A percentile compares a stretch with the other conserved stretches of the same genome.
These are phyloP conservation scores for Malurus splendens DNA, from an alignment of 2,797 vertebrate genomes.

Conservation along the genomic window DNA sequence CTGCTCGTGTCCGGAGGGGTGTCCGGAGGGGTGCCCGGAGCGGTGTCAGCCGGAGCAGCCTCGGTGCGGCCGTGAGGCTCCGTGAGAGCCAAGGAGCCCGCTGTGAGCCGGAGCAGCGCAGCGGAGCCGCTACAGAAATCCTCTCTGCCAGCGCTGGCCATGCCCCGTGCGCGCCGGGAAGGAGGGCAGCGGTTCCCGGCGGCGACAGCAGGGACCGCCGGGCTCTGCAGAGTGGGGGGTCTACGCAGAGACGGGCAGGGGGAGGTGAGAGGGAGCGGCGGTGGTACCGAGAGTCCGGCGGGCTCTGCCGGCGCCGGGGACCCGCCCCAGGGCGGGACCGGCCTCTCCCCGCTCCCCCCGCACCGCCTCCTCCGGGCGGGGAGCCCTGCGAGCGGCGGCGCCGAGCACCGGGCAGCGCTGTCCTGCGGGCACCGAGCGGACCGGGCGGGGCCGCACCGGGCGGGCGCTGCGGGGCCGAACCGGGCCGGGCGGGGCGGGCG, in stretches of 20 bases:
- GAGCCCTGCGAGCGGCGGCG: not conserved
- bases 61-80: rapidly evolving
- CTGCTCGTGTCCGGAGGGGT: not conserved
- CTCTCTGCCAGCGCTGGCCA: not conserved
- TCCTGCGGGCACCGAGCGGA: not conserved
- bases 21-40: not conserved
- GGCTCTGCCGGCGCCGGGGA: not conserved
- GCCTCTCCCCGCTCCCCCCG: rapidly evolving
- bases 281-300: not conserved
- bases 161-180: not conserved
- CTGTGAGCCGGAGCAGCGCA: rapidly evolving
- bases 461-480: not conserved
- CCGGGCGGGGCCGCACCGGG: not conserved
- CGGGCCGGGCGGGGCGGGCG: not conserved
- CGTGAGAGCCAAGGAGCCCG: rapidly evolving
- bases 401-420: not conserved
- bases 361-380: not conserved
- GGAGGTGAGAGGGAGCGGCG: not conserved
- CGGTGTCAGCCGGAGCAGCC: rapidly evolving
- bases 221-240: not conserved
- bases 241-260: rapidly evolving
- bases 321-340: not conserved
- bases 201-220: rapidly evolving
- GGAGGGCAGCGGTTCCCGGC: not conserved
- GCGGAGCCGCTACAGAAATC: not conserved